Evolutionary conservation across 30 jellyfish, hydroid and myxozoan genomes (phyloP).

Genomic region (Aurelia coerulea): DNA sequence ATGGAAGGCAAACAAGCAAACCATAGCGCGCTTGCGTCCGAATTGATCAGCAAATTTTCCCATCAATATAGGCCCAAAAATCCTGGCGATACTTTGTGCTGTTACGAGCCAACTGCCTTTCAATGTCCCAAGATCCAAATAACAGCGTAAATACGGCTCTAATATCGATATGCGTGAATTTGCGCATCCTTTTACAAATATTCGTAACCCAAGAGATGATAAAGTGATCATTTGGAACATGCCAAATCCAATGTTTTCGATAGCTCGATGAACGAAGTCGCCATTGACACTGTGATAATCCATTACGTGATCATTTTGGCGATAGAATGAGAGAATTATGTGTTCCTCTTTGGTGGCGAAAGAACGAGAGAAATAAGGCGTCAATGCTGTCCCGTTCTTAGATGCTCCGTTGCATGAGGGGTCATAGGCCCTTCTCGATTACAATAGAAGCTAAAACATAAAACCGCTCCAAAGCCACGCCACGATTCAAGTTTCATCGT

Average conservation of each 20-base stretch:
- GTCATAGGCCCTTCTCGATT: too few species aligned
- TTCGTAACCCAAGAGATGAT: neutral
- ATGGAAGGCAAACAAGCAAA: neutral
- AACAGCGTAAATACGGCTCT: constrained; percentile 7
- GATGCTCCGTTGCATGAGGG: too few species aligned
- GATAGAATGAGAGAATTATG: too few species aligned
- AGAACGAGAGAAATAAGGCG: too few species aligned
- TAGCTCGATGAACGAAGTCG: neutral
- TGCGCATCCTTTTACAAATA: neutral
- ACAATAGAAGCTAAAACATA: too few species aligned
- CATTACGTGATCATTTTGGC: neutral
- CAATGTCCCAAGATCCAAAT: neutral
- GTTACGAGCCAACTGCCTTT: constrained; percentile 7
- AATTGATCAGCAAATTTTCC: neutral
- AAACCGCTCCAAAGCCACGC: too few species aligned
- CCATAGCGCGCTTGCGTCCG: neutral
- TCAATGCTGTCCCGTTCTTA: too few species aligned
- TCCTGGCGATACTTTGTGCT: neutral
- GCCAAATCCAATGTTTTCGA: neutral
- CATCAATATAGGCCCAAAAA: neutral
- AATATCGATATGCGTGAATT: neutral
- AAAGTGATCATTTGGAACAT: neutral
- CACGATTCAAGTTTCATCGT: too few species aligned
- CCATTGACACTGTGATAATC: neutral
- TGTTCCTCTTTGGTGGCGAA: too few species aligned